Conservation (phyloP, 2,888 invertebrate genomes). For the Epinotia nisella region DNA sequence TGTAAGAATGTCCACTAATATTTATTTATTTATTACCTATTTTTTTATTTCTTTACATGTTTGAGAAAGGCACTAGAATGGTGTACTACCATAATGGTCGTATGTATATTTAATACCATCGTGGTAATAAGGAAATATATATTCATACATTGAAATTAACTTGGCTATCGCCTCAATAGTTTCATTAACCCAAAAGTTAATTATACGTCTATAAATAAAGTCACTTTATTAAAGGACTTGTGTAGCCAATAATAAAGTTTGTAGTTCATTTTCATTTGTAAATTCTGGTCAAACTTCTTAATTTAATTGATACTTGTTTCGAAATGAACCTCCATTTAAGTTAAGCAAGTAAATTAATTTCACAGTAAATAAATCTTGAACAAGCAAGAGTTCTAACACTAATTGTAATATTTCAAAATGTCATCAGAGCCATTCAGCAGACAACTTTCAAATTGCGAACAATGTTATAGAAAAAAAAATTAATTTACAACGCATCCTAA, state of each 20-base stretch:
- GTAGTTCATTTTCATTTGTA: neutral
- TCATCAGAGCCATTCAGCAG: conserved; percentile 30
- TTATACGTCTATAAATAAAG: neutral
- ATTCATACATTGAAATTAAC: too few species aligned
- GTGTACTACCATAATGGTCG: too few species aligned
- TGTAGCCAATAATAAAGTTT: neutral
- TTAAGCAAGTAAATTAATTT: conserved; percentile 26
- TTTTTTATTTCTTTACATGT: too few species aligned
- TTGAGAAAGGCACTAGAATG: too few species aligned
- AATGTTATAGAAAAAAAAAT: conserved; percentile 17
- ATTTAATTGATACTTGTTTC: conserved; percentile 18
- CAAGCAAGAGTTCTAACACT: conserved; percentile 3
- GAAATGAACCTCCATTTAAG: conserved; percentile 6
- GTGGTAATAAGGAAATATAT: too few species aligned
- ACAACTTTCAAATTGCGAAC: conserved; percentile 38
- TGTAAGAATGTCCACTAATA: too few species aligned
- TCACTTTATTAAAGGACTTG: neutral
- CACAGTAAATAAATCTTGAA: conserved; percentile 28
- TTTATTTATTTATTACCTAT: too few species aligned
- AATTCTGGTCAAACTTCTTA: conserved; percentile 15
- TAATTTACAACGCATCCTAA: conserved; percentile 33
- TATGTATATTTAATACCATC: too few species aligned
- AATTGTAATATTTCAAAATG: conserved; percentile 36
- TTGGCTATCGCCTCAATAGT: too few species aligned
- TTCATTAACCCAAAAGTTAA: neutral